A percentile compares a stretch with the other conserved stretches of the same genome.
These are phyloP conservation scores for Adela reaumurella DNA, from an alignment of 2,888 invertebrate species.

Conservation along the genomic window DNA sequence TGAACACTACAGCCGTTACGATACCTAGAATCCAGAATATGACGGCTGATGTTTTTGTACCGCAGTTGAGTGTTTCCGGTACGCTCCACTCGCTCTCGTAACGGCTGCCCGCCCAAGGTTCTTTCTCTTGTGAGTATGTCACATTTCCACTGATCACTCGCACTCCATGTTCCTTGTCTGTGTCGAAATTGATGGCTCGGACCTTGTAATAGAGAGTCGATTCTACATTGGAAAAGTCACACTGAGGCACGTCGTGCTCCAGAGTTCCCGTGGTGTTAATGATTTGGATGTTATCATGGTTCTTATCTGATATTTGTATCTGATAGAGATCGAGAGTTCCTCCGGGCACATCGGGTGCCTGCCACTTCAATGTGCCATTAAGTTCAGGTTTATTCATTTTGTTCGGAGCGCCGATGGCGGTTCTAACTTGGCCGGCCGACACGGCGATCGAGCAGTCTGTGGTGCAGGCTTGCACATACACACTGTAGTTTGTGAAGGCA, in stretches of 20 bases:
- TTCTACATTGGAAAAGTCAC: not conserved
- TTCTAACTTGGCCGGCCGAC: constrained; percentile 9
- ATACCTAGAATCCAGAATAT: constrained; percentile 30
- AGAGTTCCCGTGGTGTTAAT: too few species aligned
- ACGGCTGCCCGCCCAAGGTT: not conserved
- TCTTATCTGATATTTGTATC: constrained; percentile 25
- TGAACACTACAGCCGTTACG: constrained; percentile 24
- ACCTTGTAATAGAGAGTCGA: constrained; percentile 20
- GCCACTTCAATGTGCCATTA: constrained; percentile 37
- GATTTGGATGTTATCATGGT: not conserved
- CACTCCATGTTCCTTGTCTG: constrained; percentile 28
- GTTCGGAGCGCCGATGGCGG: constrained; percentile 6
- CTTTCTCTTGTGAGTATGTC: not conserved
- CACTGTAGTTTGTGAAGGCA: constrained; percentile 65
- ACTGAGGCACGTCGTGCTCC: not conserved
- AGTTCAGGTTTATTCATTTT: constrained; percentile 22
- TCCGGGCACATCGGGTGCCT: constrained; percentile 40
- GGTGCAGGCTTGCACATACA: constrained; percentile 69
- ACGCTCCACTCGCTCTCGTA: constrained; percentile 39
- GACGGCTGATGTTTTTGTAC: constrained; percentile 21
- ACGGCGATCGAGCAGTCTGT: constrained; percentile 21
- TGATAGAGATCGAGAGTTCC: constrained; percentile 59
- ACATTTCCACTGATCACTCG: not conserved
- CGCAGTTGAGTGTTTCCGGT: constrained; percentile 15
- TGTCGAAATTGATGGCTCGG: constrained; percentile 39